Evolutionary conservation across 1,140 invertebrate species (phyloP), one percentile per base, ranked within the genome.

Genomic region (Bombus waltoni): DNA sequence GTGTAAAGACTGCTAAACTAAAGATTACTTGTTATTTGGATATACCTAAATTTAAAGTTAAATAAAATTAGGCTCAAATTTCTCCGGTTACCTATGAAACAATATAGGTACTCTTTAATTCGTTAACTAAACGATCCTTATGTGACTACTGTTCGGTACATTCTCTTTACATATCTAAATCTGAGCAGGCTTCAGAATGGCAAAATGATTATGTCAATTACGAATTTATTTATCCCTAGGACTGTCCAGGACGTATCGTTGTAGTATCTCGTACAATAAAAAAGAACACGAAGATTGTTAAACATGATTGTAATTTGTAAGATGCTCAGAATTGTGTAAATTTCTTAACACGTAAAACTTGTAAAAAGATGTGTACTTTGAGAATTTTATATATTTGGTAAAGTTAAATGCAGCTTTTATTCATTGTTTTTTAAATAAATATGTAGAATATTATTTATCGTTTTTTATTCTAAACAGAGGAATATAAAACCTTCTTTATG

Each of bases 191-290:
- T 93, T 94, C 93, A 94, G 93, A 94, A 92, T 89, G 88, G 88
- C 92, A 92, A 89, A 93, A 91, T 90, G 87, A 92, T 93, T 93
- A 93, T 91, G 93, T 94, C 93, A 94, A 94, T 94, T 94, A 93
- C 88, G 88, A 93, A 87, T 91, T 92, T 81, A 91, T 91, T 93
- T 92, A 93, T 92, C 89, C 92, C 90, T 93, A 92, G 91, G 91
- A 93, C 91, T 91, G 88, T 91, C 53, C 87, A 92, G 85, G 47
- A 91, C 89, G 72, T 91, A 89, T 88, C 73, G 87, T 89, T 89
- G 89, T 86, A 89, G 62, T 85, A 87, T 90, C 68, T 87, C 86
- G 68, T 84, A 85, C 71, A 87, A 76, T 59, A 81, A 70, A 70
- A 79, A 38, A 72, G 68, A 66, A 72, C 9, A 28, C 44, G 42